These are phyloP conservation scores for Agriopis leucophaearia DNA, from an alignment of 2,888 invertebrate genomes.

Conservation along the genomic window DNA sequence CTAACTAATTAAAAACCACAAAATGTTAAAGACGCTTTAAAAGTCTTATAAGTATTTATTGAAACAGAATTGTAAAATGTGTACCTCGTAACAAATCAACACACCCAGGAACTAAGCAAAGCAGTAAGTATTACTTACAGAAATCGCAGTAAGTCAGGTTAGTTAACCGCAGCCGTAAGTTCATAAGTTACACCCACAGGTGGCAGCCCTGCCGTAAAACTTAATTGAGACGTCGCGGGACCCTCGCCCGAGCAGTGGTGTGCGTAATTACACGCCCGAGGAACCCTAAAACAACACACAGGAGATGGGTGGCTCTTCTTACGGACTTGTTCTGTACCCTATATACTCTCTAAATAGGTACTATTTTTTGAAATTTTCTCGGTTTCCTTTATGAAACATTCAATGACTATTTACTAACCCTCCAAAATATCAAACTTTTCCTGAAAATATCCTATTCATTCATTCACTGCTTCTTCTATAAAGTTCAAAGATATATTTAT, in stretches of 20 bases:
- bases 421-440: background rate
- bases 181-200: constrained; percentile 26
- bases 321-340: too few relatives aligned
- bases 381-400: too few relatives aligned
- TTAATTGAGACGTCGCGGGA: constrained; percentile 58
- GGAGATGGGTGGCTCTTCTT: constrained; percentile 1
- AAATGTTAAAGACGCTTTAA: too few relatives aligned
- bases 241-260: constrained; percentile 38
- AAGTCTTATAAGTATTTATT: too few relatives aligned
- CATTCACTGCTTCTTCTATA: background rate
- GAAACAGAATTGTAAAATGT: background rate
- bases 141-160: constrained; percentile 17
- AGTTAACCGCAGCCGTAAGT: constrained; percentile 11
- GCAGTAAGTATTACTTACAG: constrained; percentile 11
- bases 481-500: background rate
- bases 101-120: background rate
- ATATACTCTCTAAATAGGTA: too few relatives aligned
- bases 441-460: background rate
- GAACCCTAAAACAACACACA: constrained; percentile 41
- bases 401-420: too few relatives aligned
- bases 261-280: constrained; percentile 49
- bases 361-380: too few relatives aligned
- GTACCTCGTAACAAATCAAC: background rate
- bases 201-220: constrained; percentile 48
- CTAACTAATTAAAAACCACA: too few relatives aligned